Percentiles rank a stretch among this genome's conserved stretches.
Conservation (phyloP, 2,113 vertebrate genomes). For the Nycticebus coucang region DNA sequence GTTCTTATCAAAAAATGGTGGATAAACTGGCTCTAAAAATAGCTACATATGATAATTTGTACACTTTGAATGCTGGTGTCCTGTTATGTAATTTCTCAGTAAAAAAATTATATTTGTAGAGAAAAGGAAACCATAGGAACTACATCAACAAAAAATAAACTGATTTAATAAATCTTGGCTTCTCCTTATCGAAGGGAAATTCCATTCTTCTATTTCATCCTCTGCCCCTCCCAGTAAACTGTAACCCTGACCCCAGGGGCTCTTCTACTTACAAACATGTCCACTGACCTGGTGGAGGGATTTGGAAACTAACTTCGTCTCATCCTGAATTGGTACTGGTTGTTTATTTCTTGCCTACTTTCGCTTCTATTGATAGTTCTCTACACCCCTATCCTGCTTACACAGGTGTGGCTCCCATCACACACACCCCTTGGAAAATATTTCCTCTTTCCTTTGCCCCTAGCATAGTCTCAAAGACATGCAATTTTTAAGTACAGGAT, state of each 20-base stretch:
- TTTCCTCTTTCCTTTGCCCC: not conserved
- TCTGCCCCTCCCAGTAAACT: slow-evolving; percentile 50
- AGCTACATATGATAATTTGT: slow-evolving; percentile 51
- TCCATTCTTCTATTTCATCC: slow-evolving; percentile 67
- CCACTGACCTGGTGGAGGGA: not conserved
- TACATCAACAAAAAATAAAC: slow-evolving; percentile 61
- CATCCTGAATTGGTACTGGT: not conserved
- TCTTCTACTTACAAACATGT: not conserved
- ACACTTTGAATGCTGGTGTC: slow-evolving; percentile 42
- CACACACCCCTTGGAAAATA: not conserved
- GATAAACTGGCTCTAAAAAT: slow-evolving; percentile 80
- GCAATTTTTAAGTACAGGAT: not conserved
- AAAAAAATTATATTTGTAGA: slow-evolving; percentile 49
- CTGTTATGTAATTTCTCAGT: slow-evolving; percentile 63
- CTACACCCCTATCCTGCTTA: not conserved
- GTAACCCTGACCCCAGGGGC: slow-evolving; percentile 52
- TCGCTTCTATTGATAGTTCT: not conserved
- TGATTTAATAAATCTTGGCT: slow-evolving; percentile 76
- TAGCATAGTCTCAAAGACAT: not conserved
- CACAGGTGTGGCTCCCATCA: not conserved
- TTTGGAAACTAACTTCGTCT: not conserved
- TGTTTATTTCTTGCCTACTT: slow-evolving; percentile 26
- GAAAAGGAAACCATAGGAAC: slow-evolving; percentile 77
- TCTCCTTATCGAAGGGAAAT: slow-evolving; percentile 76
- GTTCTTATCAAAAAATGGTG: slow-evolving; percentile 77